phyloP scores from a whole-genome alignment of 2,797 vertebrate genomes.

The Cyprinella venusta region DNA sequence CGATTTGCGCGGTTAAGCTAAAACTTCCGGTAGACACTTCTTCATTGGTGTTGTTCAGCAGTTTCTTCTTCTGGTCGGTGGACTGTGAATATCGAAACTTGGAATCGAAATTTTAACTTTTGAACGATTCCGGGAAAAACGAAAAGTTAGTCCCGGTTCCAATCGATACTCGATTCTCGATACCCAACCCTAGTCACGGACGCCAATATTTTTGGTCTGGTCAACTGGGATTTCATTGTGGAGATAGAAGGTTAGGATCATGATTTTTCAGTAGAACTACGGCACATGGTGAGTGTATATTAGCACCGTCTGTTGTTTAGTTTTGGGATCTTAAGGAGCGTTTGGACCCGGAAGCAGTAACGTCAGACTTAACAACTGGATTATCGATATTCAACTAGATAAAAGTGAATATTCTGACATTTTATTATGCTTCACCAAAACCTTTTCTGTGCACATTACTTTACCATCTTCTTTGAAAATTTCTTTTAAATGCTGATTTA shows the following conservation, averaged over 20 bases:
- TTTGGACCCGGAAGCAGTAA: not conserved
- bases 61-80: too few species aligned
- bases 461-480: not conserved
- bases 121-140: too few species aligned
- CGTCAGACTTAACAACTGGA: not conserved
- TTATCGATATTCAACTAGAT: not conserved
- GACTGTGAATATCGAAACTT: too few species aligned
- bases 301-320: not conserved
- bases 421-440: slow-evolving; percentile 30
- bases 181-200: too few species aligned
- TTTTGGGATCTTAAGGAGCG: not conserved
- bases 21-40: too few species aligned
- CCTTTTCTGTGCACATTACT: not conserved
- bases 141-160: too few species aligned
- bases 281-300: not conserved
- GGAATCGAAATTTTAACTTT: too few species aligned
- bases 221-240: not conserved
- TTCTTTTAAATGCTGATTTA: not conserved
- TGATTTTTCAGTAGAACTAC: not conserved
- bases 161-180: too few species aligned
- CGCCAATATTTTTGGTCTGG: not conserved
- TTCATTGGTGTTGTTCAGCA: too few species aligned
- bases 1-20: too few species aligned
- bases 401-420: not conserved
- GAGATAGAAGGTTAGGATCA: not conserved